Evolutionary conservation across 2,888 invertebrate species (phyloP).

Genomic region (Cantharis flavilabris): DNA sequence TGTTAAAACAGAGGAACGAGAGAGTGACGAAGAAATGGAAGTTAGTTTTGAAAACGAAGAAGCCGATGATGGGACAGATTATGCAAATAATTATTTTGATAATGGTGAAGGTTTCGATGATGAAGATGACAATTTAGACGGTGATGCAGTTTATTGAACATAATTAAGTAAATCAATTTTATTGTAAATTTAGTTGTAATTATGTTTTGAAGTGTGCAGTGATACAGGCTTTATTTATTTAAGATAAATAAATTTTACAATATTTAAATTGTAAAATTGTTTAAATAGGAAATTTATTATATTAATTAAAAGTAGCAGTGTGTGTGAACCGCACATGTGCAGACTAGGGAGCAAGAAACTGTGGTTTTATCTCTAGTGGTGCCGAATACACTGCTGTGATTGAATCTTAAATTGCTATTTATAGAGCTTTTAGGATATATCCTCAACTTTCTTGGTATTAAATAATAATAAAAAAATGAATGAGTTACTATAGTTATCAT

Average conservation of each 20-base stretch:
- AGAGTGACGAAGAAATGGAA: constrained; percentile 62
- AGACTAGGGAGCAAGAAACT: too few species aligned
- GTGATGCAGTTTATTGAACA: constrained; percentile 75
- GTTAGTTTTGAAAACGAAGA: constrained; percentile 79
- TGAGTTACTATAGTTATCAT: too few species aligned
- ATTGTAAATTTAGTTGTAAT: not conserved
- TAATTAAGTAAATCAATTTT: not conserved
- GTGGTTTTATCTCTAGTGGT: too few species aligned
- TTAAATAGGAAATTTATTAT: not conserved
- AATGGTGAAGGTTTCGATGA: constrained; percentile 87
- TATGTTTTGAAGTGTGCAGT: not conserved
- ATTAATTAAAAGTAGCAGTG: too few species aligned
- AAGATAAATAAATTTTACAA: not conserved
- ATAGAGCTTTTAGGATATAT: too few species aligned
- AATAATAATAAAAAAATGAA: too few species aligned
- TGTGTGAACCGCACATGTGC: too few species aligned
- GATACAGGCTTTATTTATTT: not conserved
- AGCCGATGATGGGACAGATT: constrained; percentile 88
- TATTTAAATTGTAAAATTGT: not conserved
- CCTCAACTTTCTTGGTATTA: too few species aligned
- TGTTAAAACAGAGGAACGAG: constrained; percentile 61
- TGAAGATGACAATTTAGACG: constrained; percentile 84
- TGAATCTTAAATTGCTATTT: too few species aligned
- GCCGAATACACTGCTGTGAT: too few species aligned
- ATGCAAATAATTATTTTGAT: constrained; percentile 85